Evolutionary conservation across 1,140 invertebrate species (phyloP).

Genomic region (Tetragonula clypearis): DNA sequence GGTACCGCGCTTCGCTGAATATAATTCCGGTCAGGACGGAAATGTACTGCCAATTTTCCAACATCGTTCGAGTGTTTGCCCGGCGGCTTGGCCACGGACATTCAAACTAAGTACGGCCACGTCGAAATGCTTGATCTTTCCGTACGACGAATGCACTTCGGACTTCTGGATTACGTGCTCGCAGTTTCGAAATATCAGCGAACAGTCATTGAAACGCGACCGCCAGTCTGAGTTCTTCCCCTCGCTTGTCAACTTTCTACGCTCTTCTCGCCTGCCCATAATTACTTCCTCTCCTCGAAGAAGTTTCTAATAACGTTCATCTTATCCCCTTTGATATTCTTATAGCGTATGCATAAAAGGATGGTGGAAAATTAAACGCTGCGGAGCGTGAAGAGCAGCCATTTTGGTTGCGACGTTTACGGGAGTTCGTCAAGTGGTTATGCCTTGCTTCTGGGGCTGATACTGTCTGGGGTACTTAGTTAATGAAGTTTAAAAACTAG

Average conservation of each 20-base stretch:
- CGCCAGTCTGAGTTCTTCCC: not conserved
- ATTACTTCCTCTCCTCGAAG: not conserved
- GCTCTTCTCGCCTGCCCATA: not conserved
- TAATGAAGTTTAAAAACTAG: not conserved
- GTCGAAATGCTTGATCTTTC: not conserved
- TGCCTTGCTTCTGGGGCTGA: not conserved
- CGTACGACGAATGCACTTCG: not conserved
- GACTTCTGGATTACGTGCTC: not conserved
- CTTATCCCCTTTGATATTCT: not conserved
- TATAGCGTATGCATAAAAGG: not conserved
- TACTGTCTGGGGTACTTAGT: not conserved
- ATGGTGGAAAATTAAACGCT: not conserved
- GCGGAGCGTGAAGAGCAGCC: not conserved
- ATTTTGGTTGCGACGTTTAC: not conserved
- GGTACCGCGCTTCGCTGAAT: constrained; percentile 6
- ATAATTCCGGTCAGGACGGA: constrained; percentile 12
- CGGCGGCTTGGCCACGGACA: not conserved
- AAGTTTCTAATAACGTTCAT: constrained; percentile 10
- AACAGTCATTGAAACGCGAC: constrained; percentile 2
- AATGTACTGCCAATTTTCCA: constrained; percentile 35
- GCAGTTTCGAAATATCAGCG: constrained; percentile 19
- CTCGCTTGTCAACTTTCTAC: not conserved
- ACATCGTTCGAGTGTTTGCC: constrained; percentile 33
- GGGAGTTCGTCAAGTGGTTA: not conserved
- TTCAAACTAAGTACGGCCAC: not conserved